Evolutionary conservation across 2,113 vertebrate genomes (phyloP).

Genomic region (Ariopsis seemanni): DNA sequence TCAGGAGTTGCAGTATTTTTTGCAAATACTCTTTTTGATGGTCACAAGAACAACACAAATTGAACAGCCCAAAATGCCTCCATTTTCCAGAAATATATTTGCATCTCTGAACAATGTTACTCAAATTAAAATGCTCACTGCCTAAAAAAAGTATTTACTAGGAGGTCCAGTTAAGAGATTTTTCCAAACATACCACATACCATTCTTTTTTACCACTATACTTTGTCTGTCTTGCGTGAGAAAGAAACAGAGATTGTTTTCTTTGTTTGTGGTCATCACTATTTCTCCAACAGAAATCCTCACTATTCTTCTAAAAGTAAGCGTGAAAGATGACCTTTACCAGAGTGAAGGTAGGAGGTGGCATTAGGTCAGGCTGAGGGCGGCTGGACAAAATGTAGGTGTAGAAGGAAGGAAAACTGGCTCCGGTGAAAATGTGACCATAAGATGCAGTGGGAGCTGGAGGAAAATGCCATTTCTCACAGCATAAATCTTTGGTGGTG

Average conservation of each 20-base stretch:
- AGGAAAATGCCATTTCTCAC: constrained; percentile 62
- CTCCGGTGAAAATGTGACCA: constrained; percentile 59
- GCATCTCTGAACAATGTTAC: background rate
- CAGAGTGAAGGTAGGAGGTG: constrained; percentile 28
- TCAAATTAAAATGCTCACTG: background rate
- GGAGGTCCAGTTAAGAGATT: background rate
- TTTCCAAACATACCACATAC: background rate
- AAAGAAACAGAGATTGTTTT: constrained; percentile 16
- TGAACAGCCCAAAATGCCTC: background rate
- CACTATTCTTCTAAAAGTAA: constrained; percentile 34
- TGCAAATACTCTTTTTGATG: background rate
- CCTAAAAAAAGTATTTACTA: background rate
- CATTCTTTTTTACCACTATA: background rate
- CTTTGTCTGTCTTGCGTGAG: background rate
- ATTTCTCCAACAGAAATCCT: constrained; percentile 22
- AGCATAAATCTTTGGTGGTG: constrained; percentile 23
- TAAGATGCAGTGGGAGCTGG: constrained; percentile 58
- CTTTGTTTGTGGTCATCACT: constrained; percentile 11
- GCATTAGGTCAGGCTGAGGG: constrained; percentile 61
- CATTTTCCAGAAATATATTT: background rate
- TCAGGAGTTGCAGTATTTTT: background rate
- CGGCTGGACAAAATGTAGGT: constrained; percentile 64
- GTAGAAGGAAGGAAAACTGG: constrained; percentile 62
- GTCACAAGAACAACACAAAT: background rate
- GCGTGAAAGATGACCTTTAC: constrained; percentile 47